These are phyloP conservation scores for Cottus gobio DNA, from an alignment of 2,113 vertebrate genomes.

Conservation along the genomic window DNA sequence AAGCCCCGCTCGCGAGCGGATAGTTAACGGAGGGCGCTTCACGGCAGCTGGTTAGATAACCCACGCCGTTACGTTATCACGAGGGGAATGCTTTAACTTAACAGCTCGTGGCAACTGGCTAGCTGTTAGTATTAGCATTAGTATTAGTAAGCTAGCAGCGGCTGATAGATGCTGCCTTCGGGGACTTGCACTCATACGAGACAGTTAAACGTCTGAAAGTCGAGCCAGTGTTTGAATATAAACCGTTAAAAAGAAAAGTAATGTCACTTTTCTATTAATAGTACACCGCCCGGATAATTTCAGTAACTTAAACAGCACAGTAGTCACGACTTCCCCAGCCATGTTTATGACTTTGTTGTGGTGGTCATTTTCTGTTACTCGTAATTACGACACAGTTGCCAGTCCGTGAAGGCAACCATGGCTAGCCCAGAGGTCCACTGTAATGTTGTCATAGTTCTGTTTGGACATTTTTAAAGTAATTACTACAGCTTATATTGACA, in stretches of 20 bases:
- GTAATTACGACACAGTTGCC: conserved; percentile 40
- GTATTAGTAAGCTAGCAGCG: background rate
- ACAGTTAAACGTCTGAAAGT: background rate
- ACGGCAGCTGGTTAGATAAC: background rate
- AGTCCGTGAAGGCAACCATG: conserved; percentile 44
- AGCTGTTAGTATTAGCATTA: background rate
- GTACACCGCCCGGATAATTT: background rate
- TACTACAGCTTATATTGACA: background rate
- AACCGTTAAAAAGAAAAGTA: too few relatives aligned
- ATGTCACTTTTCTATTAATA: background rate
- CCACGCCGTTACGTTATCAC: background rate
- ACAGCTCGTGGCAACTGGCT: background rate
- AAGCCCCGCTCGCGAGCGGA: conserved; percentile 11
- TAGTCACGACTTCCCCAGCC: background rate
- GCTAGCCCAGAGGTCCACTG: background rate
- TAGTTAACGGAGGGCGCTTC: background rate
- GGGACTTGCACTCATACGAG: background rate
- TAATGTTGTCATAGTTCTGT: background rate
- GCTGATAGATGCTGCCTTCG: conserved; percentile 36
- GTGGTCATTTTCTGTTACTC: fast-evolving
- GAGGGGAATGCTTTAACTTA: background rate
- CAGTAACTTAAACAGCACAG: background rate
- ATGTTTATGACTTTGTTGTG: background rate
- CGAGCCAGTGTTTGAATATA: too few relatives aligned
- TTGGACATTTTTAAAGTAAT: background rate